Evolutionary conservation across 2,113 vertebrate genomes (phyloP), one percentile per base, ranked within the genome.

Genomic region (Pelvicachromis taeniatus): DNA sequence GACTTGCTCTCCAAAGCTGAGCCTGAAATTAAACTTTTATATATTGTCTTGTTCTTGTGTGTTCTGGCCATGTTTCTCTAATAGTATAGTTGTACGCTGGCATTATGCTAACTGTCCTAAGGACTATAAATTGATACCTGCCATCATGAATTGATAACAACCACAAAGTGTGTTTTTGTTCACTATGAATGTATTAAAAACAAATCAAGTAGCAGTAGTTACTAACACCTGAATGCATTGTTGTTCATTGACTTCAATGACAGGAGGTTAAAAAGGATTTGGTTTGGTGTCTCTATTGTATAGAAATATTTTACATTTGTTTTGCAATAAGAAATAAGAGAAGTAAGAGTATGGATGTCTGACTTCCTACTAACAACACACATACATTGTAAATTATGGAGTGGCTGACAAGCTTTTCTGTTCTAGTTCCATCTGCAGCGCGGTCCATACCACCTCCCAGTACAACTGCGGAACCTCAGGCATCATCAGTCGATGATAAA

Each of bases 261-360:
- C 2, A 9, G 31, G 23, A 31, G 56, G 13, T 9, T 59, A 31
- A 29, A 31, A 17, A 45, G 17, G 2, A 59, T 3, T 42, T 42
- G 9, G 9, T 59, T 59, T 31, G 23, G 26, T 4, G 4, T 59
- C 0, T 59, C 13, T 59, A 0, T 59, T 59, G 26, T 13, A 59
- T 31, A 9, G 17, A 0, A 29, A 31, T 31, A 29, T 0, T 17
- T 31, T 31, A 58, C 4, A 16, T 59, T 59, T 59, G 56, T 59
- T 16, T 5, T 17, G 26, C 29, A 31, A 10, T 59, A 2, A 6
- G 14, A 59, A 59, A 31, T 26, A 59, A 26, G 14, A 40, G 38
- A 40, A 40, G 38, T 40, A 45, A 45, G 12, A 45, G 42, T 13
- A 45, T 45, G 42, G 42, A 12, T 45, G 42, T 13, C 3, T 13